Conservation (phyloP, 2,888 invertebrate species). For the Eupithecia tripunctaria region DNA sequence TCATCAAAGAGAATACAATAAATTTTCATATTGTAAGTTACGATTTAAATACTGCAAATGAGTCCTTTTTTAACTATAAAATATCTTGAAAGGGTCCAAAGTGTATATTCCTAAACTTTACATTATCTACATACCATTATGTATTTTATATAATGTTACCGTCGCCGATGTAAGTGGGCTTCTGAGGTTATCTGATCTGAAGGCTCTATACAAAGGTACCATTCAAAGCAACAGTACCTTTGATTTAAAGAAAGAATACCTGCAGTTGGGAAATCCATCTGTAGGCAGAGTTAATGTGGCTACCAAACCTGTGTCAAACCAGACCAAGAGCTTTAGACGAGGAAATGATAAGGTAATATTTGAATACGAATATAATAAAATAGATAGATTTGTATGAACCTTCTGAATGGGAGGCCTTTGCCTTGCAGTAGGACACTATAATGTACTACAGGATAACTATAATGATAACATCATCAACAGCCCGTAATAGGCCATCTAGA, state of each 20-base stretch:
- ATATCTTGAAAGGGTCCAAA: slow-evolving; percentile 27
- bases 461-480: too few relatives aligned
- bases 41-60: slow-evolving; percentile 9
- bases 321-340: not conserved
- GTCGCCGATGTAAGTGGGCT: not conserved
- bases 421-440: too few relatives aligned
- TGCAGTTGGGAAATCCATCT: not conserved
- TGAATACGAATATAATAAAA: not conserved
- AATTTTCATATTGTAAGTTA: not conserved
- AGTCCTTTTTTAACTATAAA: slow-evolving; percentile 8
- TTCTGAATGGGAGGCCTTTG: too few relatives aligned
- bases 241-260: not conserved
- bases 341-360: not conserved
- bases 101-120: slow-evolving; percentile 39
- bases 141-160: slow-evolving; percentile 21
- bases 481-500: too few relatives aligned
- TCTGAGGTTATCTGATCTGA: not conserved
- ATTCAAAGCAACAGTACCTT: not conserved
- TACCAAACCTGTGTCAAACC: not conserved
- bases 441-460: too few relatives aligned
- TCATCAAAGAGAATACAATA: too few relatives aligned
- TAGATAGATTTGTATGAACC: not conserved
- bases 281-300: not conserved
- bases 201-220: not conserved
- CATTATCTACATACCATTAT: slow-evolving; percentile 29